A percentile compares a stretch with the other conserved stretches of the same genome.
These are phyloP conservation scores for Euplexia lucipara DNA, from an alignment of 2,888 invertebrate genomes.

Conservation along the genomic window DNA sequence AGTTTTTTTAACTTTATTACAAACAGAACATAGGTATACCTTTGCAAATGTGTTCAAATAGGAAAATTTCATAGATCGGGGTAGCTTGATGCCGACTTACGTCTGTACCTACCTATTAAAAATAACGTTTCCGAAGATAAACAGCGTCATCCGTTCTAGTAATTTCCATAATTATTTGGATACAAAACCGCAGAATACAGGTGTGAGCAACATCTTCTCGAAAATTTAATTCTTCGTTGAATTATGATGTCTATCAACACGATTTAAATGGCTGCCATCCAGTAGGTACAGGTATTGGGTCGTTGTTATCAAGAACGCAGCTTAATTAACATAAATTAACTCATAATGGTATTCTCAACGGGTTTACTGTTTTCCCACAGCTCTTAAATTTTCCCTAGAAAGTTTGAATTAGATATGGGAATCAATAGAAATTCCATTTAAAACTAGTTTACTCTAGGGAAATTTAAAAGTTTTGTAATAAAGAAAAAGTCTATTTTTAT, in stretches of 20 bases:
- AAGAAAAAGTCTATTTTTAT: no score
- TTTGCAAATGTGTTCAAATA: no score
- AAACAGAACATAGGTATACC: no score
- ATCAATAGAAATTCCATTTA: slow-evolving; percentile 4
- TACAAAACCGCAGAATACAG: slow-evolving; percentile 20
- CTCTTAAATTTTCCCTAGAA: slow-evolving; percentile 1
- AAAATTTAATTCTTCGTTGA: slow-evolving; percentile 6
- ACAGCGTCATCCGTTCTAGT: neutral
- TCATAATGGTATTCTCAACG: neutral
- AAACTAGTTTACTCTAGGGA: slow-evolving; percentile 16
- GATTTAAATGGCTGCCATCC: neutral
- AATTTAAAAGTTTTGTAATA: neutral
- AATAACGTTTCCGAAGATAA: slow-evolving; percentile 16
- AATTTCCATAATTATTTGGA: slow-evolving; percentile 14
- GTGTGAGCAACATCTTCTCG: slow-evolving; percentile 6
- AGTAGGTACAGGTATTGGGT: neutral
- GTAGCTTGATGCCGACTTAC: no score
- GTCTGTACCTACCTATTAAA: no score
- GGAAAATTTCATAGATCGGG: no score
- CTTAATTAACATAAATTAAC: slow-evolving; percentile 30
- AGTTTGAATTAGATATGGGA: neutral
- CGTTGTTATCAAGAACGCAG: neutral
- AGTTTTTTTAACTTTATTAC: no score
- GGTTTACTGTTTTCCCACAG: slow-evolving; percentile 29
- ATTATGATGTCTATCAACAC: neutral